phyloP scores from a whole-genome alignment of 92 coral and sea anemone genomes.

The Blastomussa wellsi region DNA sequence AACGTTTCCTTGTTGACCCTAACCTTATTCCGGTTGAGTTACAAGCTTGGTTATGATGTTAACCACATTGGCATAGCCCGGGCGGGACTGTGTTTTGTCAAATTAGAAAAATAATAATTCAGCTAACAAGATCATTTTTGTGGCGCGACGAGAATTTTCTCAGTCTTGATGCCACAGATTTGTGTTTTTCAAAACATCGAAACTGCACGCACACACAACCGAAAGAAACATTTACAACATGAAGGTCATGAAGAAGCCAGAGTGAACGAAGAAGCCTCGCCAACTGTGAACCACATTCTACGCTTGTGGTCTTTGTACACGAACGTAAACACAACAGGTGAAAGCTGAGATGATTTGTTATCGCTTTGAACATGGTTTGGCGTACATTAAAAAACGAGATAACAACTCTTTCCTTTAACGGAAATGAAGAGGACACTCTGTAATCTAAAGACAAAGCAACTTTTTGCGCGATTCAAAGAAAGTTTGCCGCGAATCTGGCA shows the following conservation, averaged over 20 bases:
- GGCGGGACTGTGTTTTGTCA: not conserved
- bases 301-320: constrained; percentile 1
- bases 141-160: constrained; percentile 18
- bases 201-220: not conserved
- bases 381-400: constrained; percentile 17
- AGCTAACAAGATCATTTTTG: constrained; percentile 14
- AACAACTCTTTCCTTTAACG: not conserved
- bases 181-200: not conserved
- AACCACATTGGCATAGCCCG: not conserved
- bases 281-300: not conserved
- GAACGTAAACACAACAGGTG: constrained; percentile 6
- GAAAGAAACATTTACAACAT: not conserved
- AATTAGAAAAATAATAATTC: not conserved
- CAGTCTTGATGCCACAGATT: not conserved
- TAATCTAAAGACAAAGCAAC: not conserved
- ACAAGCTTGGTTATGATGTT: not conserved
- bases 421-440: constrained; percentile 16
- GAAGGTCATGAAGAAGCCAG: not conserved
- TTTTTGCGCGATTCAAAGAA: not conserved
- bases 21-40: not conserved
- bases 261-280: not conserved
- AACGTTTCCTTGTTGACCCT: not conserved
- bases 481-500: not conserved
- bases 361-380: constrained; percentile 4
- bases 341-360: constrained; percentile 11